These are phyloP conservation scores for Habropoda laboriosa DNA, from an alignment of 1,140 invertebrate genomes.

Conservation along the genomic window DNA sequence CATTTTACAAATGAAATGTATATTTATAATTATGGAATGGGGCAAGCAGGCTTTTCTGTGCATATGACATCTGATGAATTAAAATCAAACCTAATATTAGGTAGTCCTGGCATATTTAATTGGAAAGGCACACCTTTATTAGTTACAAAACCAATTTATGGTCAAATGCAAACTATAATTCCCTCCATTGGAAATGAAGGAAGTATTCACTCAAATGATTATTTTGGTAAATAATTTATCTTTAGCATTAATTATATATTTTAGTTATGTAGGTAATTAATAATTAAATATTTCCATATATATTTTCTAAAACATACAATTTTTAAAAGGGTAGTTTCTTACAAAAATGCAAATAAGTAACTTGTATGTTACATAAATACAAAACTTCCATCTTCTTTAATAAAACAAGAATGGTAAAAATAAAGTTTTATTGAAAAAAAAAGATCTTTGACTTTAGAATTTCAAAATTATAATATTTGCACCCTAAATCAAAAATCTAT, in stretches of 20 bases:
- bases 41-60: slow-evolving; percentile 75
- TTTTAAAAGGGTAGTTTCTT: no score
- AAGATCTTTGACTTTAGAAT: no score
- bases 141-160: neutral
- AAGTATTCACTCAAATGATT: slow-evolving; percentile 28
- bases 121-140: slow-evolving; percentile 80
- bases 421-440: no score
- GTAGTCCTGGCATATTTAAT: slow-evolving; percentile 83
- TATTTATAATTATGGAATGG: slow-evolving; percentile 67
- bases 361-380: no score
- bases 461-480: no score
- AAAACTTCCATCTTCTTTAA: no score
- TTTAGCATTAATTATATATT: neutral
- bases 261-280: neutral
- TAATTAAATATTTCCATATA: slow-evolving; percentile 3
- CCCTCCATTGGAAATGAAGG: slow-evolving; percentile 10
- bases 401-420: no score
- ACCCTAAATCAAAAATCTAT: no score
- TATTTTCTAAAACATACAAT: neutral
- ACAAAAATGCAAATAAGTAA: no score
- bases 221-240: slow-evolving; percentile 59
- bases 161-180: neutral
- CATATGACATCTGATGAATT: slow-evolving; percentile 56
- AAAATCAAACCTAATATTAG: slow-evolving; percentile 77
- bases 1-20: neutral